Evolutionary conservation across 1,140 invertebrate genomes (phyloP), one percentile per base, ranked within the genome.

Genomic region (Phymorhynchus buccinoides): DNA sequence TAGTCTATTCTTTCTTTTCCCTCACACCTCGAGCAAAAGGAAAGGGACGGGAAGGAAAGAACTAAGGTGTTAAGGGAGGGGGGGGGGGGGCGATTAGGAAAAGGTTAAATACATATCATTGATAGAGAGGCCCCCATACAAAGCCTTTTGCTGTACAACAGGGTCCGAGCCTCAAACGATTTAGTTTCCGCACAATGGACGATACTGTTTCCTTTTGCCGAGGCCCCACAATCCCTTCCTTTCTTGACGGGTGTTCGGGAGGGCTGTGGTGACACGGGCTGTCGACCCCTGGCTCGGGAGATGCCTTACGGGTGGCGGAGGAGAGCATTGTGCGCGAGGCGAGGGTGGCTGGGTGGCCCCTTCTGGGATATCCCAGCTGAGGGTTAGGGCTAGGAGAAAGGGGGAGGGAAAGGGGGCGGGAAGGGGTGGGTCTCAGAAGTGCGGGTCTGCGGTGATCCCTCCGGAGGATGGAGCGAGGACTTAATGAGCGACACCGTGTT

Each of bases 51-150:
- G 44, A 48, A 48, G 44, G 44, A 48, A 48, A 18, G 44, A n/a
- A n/a, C n/a, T n/a, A n/a, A n/a, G n/a, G n/a, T n/a, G n/a, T n/a
- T n/a, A 48, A 48, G 18, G 16, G 18, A 27, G 56, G 18, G 6
- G 56, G 16, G 7, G 6, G 56, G 18, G 56, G 27, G 27, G 56
- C 56, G 56, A 62, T 62, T 62, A 62, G 56, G n/a, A n/a, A 62
- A 62, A 62, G 56, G 56, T 62, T 62, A 62, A 62, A 62, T 62
- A 62, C 56, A 62, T 62, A 62, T 62, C 56, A 62, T 14, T 62
- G 56, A 62, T 62, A 22, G 27, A 62, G 56, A 62, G 56, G 56
- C 7, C n/a, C n/a, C n/a, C n/a, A n/a, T n/a, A n/a, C 7, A 62
- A 18, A 27, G 56, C 56, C 56, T 14, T 3, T 14, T 22, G 6